Base-by-base conservation (phyloP, 2,797 vertebrate species). In the Chelonia mydas region DNA sequence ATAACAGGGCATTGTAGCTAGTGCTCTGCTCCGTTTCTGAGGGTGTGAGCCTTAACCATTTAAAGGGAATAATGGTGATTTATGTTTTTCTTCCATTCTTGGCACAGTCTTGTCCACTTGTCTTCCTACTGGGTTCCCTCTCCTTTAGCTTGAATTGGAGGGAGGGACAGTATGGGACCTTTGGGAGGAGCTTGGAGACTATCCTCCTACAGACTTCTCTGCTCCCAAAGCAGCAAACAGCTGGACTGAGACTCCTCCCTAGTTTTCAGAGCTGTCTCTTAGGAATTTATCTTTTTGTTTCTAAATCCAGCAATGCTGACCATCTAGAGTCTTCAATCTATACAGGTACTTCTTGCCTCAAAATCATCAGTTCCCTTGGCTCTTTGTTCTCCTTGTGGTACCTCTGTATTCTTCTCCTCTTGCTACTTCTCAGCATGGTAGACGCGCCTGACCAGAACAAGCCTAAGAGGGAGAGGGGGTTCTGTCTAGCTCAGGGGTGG, bases 311-410 rank as follows among this genome's bases (percentile, higher is more conserved):
- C 28, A 82, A 31, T 21, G 25, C 19, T 45, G 54, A 45, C 54
- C 17, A 37, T 72, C n/a, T 72, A 41, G 61, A 68, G n/a, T 37
- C 61, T 68, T 68, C 17, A 57, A 55, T 81, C 15, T 45, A 10
- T 27, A 31, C 10, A 81, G 53, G 49, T 33, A 1, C 21, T 13
- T 9, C 31, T 74, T 55, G 49, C 10, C 49, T 55, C 86, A 19
- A 33, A 33, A 21, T 80, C 16, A 54, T 61, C 51, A 47, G 41
- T 4, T 1, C 0, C 49, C 31, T 51, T 45, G 16, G 9, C 2
- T 0, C 57, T 82, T 16, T 54, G 5, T 33, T 15, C 3, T 83
- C 53, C 83, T 74, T 61, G 7, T 53, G 54, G 11, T 37, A 21
- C 21, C 8, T 89, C 68, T 47, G 45, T 47, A 28, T 76, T 76